Conservation (phyloP, 2,113 vertebrate species). For the Paradoxurus hermaphroditus region DNA sequence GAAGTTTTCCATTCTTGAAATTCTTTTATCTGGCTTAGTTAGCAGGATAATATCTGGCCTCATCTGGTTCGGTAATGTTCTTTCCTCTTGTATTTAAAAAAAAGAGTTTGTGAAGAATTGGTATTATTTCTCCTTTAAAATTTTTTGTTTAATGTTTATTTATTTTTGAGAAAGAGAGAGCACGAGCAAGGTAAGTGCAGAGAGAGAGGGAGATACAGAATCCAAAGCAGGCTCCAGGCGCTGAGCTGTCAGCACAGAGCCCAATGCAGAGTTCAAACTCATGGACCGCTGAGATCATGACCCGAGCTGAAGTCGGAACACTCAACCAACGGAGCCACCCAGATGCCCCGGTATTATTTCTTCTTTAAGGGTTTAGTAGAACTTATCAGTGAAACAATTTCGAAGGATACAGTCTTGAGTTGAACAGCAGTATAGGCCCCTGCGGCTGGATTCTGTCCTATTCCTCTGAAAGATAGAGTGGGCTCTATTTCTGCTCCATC, state of each 20-base stretch:
- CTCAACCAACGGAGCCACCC: no score
- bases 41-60: not conserved
- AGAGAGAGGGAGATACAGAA: no score
- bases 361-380: slow-evolving; percentile 2
- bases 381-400: not conserved
- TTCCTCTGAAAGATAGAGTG: not conserved
- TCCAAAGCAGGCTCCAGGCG: no score
- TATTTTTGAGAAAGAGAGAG: no score
- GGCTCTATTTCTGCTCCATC: not conserved
- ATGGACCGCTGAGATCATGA: no score
- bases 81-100: not conserved
- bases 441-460: not conserved
- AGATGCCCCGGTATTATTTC: not conserved
- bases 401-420: not conserved
- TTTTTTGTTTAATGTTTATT: no score
- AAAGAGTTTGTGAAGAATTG: not conserved
- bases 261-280: no score
- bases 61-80: not conserved
- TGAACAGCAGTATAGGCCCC: not conserved
- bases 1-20: not conserved
- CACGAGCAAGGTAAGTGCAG: no score
- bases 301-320: no score
- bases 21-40: not conserved
- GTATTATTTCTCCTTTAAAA: not conserved
- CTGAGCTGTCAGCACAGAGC: no score